Base-by-base conservation (phyloP, 2,888 invertebrate genomes). In the Chalcosyrphus nemorum region DNA sequence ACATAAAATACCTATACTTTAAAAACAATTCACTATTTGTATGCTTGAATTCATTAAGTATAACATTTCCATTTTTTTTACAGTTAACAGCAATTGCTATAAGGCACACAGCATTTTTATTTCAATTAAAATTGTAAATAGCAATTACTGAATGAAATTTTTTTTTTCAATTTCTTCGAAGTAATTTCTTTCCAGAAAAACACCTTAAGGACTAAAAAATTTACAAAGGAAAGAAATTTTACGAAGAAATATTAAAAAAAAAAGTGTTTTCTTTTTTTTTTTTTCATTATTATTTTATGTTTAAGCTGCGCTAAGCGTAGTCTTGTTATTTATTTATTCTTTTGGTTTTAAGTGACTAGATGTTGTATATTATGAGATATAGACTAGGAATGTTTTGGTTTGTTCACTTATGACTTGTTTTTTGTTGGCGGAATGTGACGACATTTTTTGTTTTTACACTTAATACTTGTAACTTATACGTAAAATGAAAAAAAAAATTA, bases 41-140 rank as follows among this genome's bases (percentile, higher is more conserved):
- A 74, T 71, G 68, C 35, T 80, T 80, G 74, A 15, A 68, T 52
- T 41, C 43, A 32, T 52, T 41, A 54, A 61, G 38, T 61, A 52
- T 75, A 59, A 80, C 56, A 77, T 93, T 63, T 61, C 61, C 56
- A 77, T 93, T 63, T 61, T 66, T 54, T 50, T 52, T 81, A 85
- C 61, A 75, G 72, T 71, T 70, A 74, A 86, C 93, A 94, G 94
- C 94, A 94, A 94, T 94, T 94, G 94, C 95, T 94, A 94, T 94
- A 94, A 95, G 95, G 95, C 95, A 95, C 95, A 94, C 95, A 95
- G 95, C 95, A 92, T 93, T 93, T 93, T 93, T 93, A 93, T 93
- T 86, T 86, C 78, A 86, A 86, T 77, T 71, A 68, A 81, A 87
- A 82, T 86, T 92, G 92, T 91, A 92, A 92, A 88, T 89, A 89